A percentile compares a stretch with the other conserved stretches of the same genome.
These are phyloP conservation scores for Bemisia tabaci DNA, from an alignment of 1,140 invertebrate genomes.

Conservation along the genomic window DNA sequence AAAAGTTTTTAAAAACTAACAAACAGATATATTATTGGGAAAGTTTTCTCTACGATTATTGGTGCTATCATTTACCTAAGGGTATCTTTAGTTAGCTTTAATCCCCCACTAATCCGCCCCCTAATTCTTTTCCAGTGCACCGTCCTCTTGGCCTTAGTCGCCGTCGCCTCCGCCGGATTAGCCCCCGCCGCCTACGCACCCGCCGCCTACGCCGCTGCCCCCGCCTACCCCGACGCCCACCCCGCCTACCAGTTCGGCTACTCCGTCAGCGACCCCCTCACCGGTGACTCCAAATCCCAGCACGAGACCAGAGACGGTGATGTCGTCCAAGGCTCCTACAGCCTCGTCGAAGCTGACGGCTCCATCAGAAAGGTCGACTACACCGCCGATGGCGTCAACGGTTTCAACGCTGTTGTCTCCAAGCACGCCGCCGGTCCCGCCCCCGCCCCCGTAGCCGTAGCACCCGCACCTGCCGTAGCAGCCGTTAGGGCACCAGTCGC, in stretches of 20 bases:
- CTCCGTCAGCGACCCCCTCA: conserved; percentile 37
- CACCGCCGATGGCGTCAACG: conserved; percentile 54
- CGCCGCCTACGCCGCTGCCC: conserved; percentile 24
- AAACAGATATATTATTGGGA: too few species aligned
- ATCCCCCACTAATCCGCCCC: too few species aligned
- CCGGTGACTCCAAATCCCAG: conserved; percentile 46
- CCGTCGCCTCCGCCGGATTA: conserved; percentile 28
- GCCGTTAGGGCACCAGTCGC: conserved; percentile 32
- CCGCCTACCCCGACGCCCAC: conserved; percentile 27
- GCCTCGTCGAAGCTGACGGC: conserved; percentile 59
- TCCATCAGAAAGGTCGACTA: conserved; percentile 60
- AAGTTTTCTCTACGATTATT: too few species aligned
- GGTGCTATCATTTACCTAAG: too few species aligned
- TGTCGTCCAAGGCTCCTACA: conserved; percentile 52
- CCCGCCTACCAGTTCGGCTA: conserved; percentile 37
- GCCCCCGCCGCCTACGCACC: conserved; percentile 22
- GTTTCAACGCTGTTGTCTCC: conserved; percentile 53
- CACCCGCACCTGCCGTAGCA: neutral
- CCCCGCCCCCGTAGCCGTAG: neutral
- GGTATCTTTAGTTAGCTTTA: too few species aligned
- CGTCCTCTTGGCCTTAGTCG: too few species aligned
- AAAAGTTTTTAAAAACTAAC: too few species aligned
- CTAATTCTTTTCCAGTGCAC: too few species aligned
- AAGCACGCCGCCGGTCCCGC: neutral
- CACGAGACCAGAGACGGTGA: conserved; percentile 43